These are phyloP conservation scores for Leucophenga varia DNA, from an alignment of 1,140 invertebrate genomes.

Conservation along the genomic window DNA sequence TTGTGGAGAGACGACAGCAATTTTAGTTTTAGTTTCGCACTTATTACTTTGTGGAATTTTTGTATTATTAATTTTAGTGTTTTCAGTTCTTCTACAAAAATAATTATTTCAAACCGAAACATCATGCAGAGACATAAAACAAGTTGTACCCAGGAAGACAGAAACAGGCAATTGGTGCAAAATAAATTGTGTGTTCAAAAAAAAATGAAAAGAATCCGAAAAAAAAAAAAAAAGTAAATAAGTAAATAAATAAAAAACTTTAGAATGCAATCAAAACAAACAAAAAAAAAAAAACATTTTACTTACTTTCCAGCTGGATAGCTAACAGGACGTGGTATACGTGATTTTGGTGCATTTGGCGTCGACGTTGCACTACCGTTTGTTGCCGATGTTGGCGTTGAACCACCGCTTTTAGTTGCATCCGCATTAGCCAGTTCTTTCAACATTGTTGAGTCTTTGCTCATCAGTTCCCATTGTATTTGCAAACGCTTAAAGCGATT, in stretches of 20 bases:
- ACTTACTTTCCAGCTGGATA: conserved; percentile 61
- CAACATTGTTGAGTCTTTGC: conserved; percentile 57
- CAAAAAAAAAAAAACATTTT: conserved; percentile 19
- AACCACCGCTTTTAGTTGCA: conserved; percentile 57
- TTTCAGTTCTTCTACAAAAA: conserved; percentile 31
- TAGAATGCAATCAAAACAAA: conserved; percentile 1
- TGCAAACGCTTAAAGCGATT: conserved; percentile 74
- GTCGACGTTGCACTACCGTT: conserved; percentile 28
- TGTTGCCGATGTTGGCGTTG: conserved; percentile 54
- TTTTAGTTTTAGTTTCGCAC: conserved; percentile 36
- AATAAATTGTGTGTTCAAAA: not conserved
- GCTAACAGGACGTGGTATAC: conserved; percentile 70
- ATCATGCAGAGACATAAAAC: conserved; percentile 19
- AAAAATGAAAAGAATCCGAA: conserved; percentile 7
- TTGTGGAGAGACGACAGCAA: conserved; percentile 41
- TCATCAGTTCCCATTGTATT: conserved; percentile 83
- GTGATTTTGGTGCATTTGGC: conserved; percentile 61
- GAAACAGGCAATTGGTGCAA: no score
- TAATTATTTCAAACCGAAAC: conserved; percentile 2
- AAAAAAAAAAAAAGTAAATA: conserved; percentile 19
- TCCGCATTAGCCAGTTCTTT: conserved; percentile 56
- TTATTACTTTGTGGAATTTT: conserved; percentile 15
- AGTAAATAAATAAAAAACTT: conserved; percentile 8
- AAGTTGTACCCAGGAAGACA: not conserved
- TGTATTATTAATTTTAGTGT: conserved; percentile 16